A percentile compares a stretch with the other conserved stretches of the same genome.
Evolutionary conservation across 1,140 invertebrate species (phyloP).

Genomic region (Helicorthomorpha holstii): DNA sequence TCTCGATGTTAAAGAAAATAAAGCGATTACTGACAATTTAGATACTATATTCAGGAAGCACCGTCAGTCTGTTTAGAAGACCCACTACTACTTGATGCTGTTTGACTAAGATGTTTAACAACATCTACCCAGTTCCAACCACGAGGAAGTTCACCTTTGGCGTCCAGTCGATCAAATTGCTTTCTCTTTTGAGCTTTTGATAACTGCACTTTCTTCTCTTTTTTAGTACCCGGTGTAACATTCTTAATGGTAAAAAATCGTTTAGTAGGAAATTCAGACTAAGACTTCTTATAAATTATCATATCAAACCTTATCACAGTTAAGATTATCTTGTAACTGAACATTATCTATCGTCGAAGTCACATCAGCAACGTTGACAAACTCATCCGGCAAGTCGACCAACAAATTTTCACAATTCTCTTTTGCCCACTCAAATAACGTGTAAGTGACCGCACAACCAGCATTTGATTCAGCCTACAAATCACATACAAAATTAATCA

Average conservation of each 20-base stretch:
- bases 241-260: no score
- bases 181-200: conserved; percentile 81
- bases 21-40: no score
- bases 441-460: conserved; percentile 85
- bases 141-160: conserved; percentile 61
- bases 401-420: conserved; percentile 57
- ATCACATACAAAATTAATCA: conserved; percentile 1
- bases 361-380: neutral
- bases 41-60: no score
- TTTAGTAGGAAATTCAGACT: no score
- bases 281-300: neutral
- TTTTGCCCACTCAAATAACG: conserved; percentile 78
- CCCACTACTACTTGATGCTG: no score
- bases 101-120: conserved; percentile 85
- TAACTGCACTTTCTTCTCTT: conserved; percentile 50
- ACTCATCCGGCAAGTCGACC: conserved; percentile 42
- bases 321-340: conserved; percentile 7
- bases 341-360: conserved; percentile 2
- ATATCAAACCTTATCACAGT: conserved; percentile 5
- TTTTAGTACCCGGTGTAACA: no score
- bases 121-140: conserved; percentile 92
- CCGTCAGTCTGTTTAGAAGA: no score
- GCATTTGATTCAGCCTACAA: conserved; percentile 47
- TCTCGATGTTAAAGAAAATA: no score
- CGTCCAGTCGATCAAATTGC: conserved; percentile 64